Conservation (phyloP, 2,888 invertebrate species). For the Lithophane ornitopus region DNA sequence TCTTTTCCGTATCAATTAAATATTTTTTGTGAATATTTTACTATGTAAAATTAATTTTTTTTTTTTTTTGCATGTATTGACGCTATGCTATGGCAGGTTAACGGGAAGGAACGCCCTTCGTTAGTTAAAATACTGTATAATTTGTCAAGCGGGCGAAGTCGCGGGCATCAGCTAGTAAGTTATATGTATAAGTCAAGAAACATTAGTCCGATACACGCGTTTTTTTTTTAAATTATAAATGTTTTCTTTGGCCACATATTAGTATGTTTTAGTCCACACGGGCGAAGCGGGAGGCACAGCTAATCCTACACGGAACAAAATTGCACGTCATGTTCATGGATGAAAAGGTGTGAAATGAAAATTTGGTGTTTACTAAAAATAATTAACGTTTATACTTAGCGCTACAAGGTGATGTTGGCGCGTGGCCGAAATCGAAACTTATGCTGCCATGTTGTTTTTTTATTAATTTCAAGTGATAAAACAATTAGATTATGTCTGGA, state of each 20-base stretch:
- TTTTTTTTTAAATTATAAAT: not conserved
- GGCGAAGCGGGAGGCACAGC: not conserved
- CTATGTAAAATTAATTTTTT: too few relatives aligned
- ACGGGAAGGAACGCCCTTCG: too few relatives aligned
- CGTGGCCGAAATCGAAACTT: not conserved
- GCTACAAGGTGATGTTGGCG: not conserved
- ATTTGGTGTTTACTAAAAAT: too few relatives aligned
- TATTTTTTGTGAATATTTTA: too few relatives aligned
- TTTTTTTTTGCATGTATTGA: too few relatives aligned
- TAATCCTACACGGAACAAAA: not conserved
- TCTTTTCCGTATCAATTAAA: too few relatives aligned
- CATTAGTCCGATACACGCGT: not conserved
- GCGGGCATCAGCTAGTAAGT: too few relatives aligned
- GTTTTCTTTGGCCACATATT: not conserved
- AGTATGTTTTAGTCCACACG: not conserved
- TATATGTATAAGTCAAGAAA: not conserved
- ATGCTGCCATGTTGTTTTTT: not conserved
- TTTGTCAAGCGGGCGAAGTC: too few relatives aligned
- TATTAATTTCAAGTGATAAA: not conserved
- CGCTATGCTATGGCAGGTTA: too few relatives aligned
- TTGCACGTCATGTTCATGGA: not conserved
- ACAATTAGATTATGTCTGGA: too few relatives aligned
- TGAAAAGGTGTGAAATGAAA: not conserved
- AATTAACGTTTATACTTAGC: not conserved
- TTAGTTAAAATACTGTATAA: too few relatives aligned